A percentile compares a stretch with the other conserved stretches of the same genome.
phyloP scores from a whole-genome alignment of 1,140 invertebrate species.

The Pemphigus obesinymphae region DNA sequence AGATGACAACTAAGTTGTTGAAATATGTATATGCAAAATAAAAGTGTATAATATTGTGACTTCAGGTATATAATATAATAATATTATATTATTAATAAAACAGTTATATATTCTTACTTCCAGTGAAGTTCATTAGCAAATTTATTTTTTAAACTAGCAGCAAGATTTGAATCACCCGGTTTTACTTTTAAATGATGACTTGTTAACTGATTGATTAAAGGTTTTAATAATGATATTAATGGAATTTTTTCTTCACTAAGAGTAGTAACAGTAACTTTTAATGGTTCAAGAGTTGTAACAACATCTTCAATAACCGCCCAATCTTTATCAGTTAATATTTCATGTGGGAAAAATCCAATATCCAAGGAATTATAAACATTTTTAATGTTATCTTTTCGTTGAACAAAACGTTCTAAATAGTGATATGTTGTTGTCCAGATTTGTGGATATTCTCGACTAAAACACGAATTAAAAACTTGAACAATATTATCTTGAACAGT shows the following conservation, averaged over 20 bases:
- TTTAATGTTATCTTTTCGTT: slow-evolving; percentile 50
- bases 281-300: slow-evolving; percentile 54
- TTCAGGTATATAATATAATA: too few relatives aligned
- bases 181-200: slow-evolving; percentile 55
- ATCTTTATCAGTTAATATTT: slow-evolving; percentile 50
- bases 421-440: slow-evolving; percentile 56
- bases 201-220: slow-evolving; percentile 55
- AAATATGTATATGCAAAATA: too few relatives aligned
- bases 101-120: slow-evolving; percentile 47
- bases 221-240: slow-evolving; percentile 55
- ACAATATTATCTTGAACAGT: slow-evolving; percentile 53
- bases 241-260: slow-evolving; percentile 57
- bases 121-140: slow-evolving; percentile 53
- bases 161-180: slow-evolving; percentile 51
- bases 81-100: too few relatives aligned
- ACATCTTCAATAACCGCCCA: slow-evolving; percentile 55
- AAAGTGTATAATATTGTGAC: too few relatives aligned
- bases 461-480: slow-evolving; percentile 49
- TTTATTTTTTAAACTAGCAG: slow-evolving; percentile 51
- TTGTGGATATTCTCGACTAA: slow-evolving; percentile 53
- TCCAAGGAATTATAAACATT: slow-evolving; percentile 51
- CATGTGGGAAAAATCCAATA: slow-evolving; percentile 48
- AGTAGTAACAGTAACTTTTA: slow-evolving; percentile 57
- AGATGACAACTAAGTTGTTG: too few relatives aligned
- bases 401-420: slow-evolving; percentile 55